Base-by-base conservation (phyloP, 2,888 invertebrate genomes). In the Drosophila siamana region DNA sequence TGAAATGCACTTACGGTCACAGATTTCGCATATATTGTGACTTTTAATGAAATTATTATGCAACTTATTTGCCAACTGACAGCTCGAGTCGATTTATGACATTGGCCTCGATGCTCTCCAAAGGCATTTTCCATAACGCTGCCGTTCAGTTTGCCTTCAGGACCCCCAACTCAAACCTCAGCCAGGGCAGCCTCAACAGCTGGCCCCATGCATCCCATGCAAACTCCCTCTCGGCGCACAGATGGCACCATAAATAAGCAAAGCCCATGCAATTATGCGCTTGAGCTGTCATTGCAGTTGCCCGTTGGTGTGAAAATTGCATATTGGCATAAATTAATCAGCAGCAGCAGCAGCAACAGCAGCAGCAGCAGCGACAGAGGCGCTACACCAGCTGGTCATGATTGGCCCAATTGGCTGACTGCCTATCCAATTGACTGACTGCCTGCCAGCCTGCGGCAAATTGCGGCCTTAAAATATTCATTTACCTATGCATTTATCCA, bases 301-400 rank as follows among this genome's bases (percentile, higher is more conserved):
- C 73, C 70, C 69, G 69, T 65, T 78, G 83, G 83, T 83, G 83
- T 86, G 83, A 83, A 83, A 85, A 83, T 83, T 83, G 83, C 83
- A 83, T 83, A 83, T 82, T 86, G 83, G 83, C 80, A 83, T 86
- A 83, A 83, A 83, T 83, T 83, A 83, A 83, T 83, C 83, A 85
- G 83, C 52, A 33, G 30, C 36, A 44, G 26, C 24, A 26, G n/a
- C 22, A 60, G 16, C 51, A 13, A 11, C 36, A 24, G 22, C 15
- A 16, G 11, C 22, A 51, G n/a, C 50, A 22, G 16, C 16, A 19
- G 15, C 51, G 13, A n/a, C n/a, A n/a, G n/a, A n/a, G n/a, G n/a
- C 19, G 19, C 6, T 43, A 22, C 38, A 36, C 28, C 85, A 70
- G 70, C 74, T 82, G 77, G 55, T 66, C 64, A 54, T 82, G 84